Evolutionary conservation across 2,113 vertebrate species (phyloP).

Genomic region (Gambusia holbrooki): DNA sequence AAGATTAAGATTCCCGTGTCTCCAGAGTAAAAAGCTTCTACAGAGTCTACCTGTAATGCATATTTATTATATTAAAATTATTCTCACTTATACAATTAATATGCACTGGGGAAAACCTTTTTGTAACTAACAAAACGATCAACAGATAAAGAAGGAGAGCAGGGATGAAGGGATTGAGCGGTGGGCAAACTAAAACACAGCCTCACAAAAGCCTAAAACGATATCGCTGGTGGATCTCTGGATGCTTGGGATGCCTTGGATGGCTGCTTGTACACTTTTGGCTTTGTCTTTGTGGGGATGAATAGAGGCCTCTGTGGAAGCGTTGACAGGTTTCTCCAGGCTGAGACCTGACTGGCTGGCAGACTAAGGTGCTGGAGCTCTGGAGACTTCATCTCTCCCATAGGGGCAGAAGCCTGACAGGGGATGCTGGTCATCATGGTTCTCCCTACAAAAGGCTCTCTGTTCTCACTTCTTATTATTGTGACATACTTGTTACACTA

Average conservation of each 20-base stretch:
- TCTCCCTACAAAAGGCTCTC: conserved; percentile 65
- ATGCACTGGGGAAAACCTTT: not conserved
- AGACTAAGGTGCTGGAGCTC: conserved; percentile 54
- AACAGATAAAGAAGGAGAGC: conserved; percentile 30
- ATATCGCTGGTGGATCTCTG: conserved; percentile 79
- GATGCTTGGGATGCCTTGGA: conserved; percentile 78
- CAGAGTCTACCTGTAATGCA: not conserved
- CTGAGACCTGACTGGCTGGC: conserved; percentile 60
- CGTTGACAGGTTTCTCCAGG: conserved; percentile 78
- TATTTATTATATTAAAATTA: not conserved
- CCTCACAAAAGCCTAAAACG: conserved; percentile 72
- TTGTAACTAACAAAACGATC: not conserved
- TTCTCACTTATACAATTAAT: not conserved
- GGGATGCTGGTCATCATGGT: conserved; percentile 64
- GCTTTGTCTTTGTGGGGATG: conserved; percentile 78
- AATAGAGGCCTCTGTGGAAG: conserved; percentile 81
- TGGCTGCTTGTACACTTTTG: conserved; percentile 76
- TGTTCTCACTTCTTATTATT: conserved; percentile 66
- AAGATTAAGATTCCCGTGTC: no score
- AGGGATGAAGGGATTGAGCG: conserved; percentile 9
- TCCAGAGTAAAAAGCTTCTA: not conserved
- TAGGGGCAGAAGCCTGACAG: conserved; percentile 54
- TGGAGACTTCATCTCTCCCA: conserved; percentile 46
- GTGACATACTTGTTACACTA: conserved; percentile 56
- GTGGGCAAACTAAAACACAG: conserved; percentile 50